A percentile compares a stretch with the other conserved stretches of the same genome.
Evolutionary conservation across 2,888 invertebrate genomes (phyloP).

Genomic region (Strigamia crassipes): DNA sequence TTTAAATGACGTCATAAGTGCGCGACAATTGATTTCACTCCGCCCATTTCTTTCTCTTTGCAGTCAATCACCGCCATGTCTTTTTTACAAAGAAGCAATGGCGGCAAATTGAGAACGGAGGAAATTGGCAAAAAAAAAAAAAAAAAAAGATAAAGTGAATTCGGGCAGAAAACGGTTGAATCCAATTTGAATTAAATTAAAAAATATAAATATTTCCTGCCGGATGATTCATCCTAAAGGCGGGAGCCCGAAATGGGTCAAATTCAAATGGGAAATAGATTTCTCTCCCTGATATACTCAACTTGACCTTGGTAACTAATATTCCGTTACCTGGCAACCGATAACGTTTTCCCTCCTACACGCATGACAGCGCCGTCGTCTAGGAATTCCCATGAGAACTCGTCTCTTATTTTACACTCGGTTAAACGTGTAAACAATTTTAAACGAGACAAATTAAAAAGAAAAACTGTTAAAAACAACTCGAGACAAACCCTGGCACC

Average conservation of each 20-base stretch:
- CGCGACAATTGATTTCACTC: background rate
- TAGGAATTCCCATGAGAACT: constrained; percentile 4
- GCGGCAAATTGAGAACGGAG: background rate
- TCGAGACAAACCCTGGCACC: no score
- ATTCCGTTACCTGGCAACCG: background rate
- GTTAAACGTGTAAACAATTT: background rate
- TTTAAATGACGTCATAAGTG: background rate
- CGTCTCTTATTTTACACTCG: constrained; percentile 7
- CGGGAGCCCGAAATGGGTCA: background rate
- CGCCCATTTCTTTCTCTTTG: background rate
- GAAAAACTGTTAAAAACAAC: no score
- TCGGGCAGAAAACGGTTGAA: background rate
- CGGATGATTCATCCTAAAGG: background rate
- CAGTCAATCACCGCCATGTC: background rate
- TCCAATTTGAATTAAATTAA: no score
- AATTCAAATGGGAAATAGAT: background rate
- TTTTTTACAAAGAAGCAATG: background rate
- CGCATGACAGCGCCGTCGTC: background rate
- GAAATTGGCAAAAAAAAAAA: background rate
- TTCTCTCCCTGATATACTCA: background rate
- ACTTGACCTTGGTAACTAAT: background rate
- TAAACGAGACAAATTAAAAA: background rate
- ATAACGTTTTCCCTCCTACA: background rate
- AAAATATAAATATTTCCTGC: background rate
- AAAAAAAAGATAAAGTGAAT: background rate